Conservation (phyloP, 2,797 vertebrate species). For the Echeneis naucrates region DNA sequence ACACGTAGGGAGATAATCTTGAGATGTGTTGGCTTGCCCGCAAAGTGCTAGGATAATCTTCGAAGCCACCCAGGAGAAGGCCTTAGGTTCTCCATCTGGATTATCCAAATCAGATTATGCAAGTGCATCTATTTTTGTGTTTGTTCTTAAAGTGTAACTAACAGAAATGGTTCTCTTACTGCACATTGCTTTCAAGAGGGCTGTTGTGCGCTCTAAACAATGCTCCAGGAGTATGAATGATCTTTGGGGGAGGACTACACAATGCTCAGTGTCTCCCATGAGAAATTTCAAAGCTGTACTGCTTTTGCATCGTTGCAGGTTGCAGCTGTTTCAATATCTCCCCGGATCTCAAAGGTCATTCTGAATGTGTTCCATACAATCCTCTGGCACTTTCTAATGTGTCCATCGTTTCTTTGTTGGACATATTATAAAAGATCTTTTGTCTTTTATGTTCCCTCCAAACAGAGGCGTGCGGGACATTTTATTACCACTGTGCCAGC, state of each 20-base stretch:
- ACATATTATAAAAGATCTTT: constrained; percentile 29
- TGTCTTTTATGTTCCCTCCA: constrained; percentile 32
- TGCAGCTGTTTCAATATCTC: constrained; percentile 35
- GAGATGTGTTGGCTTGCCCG: constrained; percentile 26
- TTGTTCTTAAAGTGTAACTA: background rate
- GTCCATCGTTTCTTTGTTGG: constrained; percentile 34
- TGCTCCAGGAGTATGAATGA: background rate
- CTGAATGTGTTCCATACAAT: constrained; percentile 32
- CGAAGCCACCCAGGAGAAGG: constrained; percentile 41
- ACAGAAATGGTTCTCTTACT: background rate
- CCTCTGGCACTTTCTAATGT: constrained; percentile 27
- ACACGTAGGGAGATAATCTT: constrained; percentile 45
- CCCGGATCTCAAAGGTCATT: constrained; percentile 22
- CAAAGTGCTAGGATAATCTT: constrained; percentile 43
- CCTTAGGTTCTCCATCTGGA: constrained; percentile 13
- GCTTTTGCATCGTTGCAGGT: constrained; percentile 25
- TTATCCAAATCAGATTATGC: constrained; percentile 24
- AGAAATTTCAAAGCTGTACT: constrained; percentile 35
- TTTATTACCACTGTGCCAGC: background rate
- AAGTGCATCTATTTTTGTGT: constrained; percentile 8
- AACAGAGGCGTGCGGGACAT: constrained; percentile 8
- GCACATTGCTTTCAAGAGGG: constrained; percentile 17
- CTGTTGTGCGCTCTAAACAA: background rate
- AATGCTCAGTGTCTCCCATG: background rate
- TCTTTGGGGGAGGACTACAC: constrained; percentile 1